Percentiles rank a stretch among this genome's conserved stretches.
Evolutionary conservation across 1,140 invertebrate species (phyloP).

Genomic region (Neotoxoptera formosana): DNA sequence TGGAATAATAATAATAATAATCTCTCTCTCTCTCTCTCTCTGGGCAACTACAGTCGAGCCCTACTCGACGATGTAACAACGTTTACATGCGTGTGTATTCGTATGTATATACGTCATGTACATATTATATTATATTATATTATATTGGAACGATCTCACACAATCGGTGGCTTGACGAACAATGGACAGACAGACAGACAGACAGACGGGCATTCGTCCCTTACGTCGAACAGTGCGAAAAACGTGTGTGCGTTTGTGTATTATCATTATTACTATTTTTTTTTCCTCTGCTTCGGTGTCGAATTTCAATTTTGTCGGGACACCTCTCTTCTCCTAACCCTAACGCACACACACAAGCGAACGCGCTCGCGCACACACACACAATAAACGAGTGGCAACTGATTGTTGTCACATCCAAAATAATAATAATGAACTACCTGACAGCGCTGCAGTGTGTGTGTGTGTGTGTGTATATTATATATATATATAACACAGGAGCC

Average conservation of each 20-base stretch:
- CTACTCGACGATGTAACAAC: background rate
- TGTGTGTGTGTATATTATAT: background rate
- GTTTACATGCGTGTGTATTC: background rate
- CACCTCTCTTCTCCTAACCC: constrained; percentile 10
- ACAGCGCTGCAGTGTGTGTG: background rate
- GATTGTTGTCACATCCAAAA: constrained; percentile 49
- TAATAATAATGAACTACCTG: constrained; percentile 50
- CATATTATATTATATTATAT: background rate
- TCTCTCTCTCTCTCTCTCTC: background rate
- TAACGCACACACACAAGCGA: background rate
- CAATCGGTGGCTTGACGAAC: constrained; percentile 23
- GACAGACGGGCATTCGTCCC: constrained; percentile 41
- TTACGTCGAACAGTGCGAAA: constrained; percentile 40
- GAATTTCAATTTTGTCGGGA: constrained; percentile 50
- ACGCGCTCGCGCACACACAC: no score
- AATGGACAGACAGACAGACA: constrained; percentile 34
- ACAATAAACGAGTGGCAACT: constrained; percentile 41
- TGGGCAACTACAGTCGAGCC: background rate
- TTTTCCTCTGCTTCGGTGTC: constrained; percentile 16
- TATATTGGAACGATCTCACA: constrained; percentile 40
- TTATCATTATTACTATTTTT: constrained; percentile 34
- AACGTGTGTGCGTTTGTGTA: constrained; percentile 32
- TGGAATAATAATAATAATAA: background rate
- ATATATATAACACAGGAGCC: background rate
- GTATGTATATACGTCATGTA: background rate